Evolutionary conservation across 2,888 invertebrate genomes (phyloP).

Genomic region (Ormia ochracea): DNA sequence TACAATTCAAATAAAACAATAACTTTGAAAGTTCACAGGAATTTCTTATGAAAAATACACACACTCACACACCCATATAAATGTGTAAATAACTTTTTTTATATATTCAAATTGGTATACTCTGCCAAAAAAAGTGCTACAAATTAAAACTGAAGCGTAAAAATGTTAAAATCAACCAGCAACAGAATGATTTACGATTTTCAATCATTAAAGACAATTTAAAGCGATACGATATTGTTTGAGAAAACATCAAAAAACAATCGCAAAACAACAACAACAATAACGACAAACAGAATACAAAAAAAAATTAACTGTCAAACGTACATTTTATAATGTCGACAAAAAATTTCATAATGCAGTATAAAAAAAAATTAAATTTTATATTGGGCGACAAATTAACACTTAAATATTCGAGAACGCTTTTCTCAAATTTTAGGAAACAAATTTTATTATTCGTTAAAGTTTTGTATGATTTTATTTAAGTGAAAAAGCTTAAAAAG

Average conservation of each 20-base stretch:
- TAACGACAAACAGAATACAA: not conserved
- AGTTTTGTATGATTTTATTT: too few species aligned
- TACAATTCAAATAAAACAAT: constrained; percentile 7
- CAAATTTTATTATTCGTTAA: too few species aligned
- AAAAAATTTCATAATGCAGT: not conserved
- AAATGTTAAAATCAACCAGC: constrained; percentile 29
- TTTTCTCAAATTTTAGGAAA: too few species aligned
- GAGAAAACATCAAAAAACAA: not conserved
- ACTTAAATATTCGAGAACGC: too few species aligned
- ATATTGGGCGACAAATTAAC: too few species aligned
- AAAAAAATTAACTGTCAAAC: not conserved
- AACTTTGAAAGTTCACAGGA: not conserved
- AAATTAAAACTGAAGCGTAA: constrained; percentile 48
- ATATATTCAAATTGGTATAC: not conserved
- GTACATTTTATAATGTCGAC: too few species aligned
- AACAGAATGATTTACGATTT: constrained; percentile 53
- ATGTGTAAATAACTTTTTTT: not conserved
- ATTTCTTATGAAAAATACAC: too few species aligned
- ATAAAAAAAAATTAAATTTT: too few species aligned
- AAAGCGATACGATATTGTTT: not conserved
- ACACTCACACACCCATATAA: not conserved
- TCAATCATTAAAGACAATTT: constrained; percentile 30
- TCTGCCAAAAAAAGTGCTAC: constrained; percentile 4
- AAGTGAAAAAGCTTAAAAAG: too few species aligned
- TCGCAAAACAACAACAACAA: not conserved